phyloP scores from a whole-genome alignment of 1,140 invertebrate species.

The Coenobita brevimanus region DNA sequence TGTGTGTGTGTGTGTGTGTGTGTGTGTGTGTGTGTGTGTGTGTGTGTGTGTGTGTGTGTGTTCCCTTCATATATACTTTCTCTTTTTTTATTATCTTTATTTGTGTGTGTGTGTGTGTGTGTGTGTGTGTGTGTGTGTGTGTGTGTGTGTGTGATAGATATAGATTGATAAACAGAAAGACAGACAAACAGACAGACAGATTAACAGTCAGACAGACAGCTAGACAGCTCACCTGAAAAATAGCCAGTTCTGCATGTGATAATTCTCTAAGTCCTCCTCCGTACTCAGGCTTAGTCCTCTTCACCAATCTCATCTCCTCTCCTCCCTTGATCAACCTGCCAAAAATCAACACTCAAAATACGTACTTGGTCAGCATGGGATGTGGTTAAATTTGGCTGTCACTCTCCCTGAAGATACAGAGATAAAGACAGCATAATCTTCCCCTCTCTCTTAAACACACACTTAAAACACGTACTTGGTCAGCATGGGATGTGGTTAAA shows the following conservation, averaged over 20 bases:
- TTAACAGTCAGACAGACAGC: background rate
- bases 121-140: background rate
- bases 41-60: background rate
- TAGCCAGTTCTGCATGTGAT: constrained; percentile 46
- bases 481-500: background rate
- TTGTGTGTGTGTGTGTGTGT: too few relatives aligned
- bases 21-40: background rate
- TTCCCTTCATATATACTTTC: too few relatives aligned
- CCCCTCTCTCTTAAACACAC: too few relatives aligned
- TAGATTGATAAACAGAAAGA: too few relatives aligned
- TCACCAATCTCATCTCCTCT: constrained; percentile 55
- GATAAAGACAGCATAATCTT: too few relatives aligned
- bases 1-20: constrained; percentile 2
- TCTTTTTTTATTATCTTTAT: too few relatives aligned
- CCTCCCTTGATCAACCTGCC: constrained; percentile 56
- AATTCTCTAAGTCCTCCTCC: constrained; percentile 47
- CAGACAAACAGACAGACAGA: background rate
- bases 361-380: background rate
- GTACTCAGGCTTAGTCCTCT: constrained; percentile 45
- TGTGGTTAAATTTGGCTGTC: background rate
- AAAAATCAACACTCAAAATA: background rate
- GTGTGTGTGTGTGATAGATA: background rate
- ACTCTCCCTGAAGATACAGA: background rate
- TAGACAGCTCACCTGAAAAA: constrained; percentile 36
- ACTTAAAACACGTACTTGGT: too few relatives aligned